Evolutionary conservation across 2,113 vertebrate species (phyloP).

Genomic region (Myrmecobius fasciatus): DNA sequence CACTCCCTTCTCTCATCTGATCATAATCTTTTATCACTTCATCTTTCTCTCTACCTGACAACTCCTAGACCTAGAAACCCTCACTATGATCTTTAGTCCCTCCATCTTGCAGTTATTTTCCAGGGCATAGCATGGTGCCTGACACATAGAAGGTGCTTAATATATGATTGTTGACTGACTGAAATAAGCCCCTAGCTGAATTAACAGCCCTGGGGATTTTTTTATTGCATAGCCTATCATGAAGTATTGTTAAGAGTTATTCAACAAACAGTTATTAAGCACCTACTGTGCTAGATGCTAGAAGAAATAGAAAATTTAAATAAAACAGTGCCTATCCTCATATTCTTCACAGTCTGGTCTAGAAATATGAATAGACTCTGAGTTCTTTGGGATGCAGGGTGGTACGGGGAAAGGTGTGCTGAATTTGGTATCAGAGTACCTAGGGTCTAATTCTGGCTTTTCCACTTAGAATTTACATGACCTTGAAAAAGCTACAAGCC

Average conservation of each 20-base stretch:
- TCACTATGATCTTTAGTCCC: not conserved
- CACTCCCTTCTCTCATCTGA: not conserved
- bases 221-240: no score
- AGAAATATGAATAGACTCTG: not conserved
- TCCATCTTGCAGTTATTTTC: constrained; percentile 17
- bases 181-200: no score
- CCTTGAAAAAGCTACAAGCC: not conserved
- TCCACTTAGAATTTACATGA: not conserved
- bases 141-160: not conserved
- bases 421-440: not conserved
- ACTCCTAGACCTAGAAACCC: not conserved
- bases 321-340: not conserved
- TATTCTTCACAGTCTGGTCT: not conserved
- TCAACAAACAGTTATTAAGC: not conserved
- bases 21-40: not conserved
- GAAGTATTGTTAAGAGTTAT: not conserved
- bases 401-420: not conserved
- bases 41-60: not conserved
- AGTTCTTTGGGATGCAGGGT: not conserved
- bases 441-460: not conserved
- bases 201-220: no score
- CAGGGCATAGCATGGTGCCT: not conserved
- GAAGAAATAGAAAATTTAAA: not conserved
- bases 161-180: not conserved
- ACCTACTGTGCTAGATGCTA: not conserved